Conservation (phyloP, 2,888 invertebrate genomes). For the Tolmerus cingulatus region DNA sequence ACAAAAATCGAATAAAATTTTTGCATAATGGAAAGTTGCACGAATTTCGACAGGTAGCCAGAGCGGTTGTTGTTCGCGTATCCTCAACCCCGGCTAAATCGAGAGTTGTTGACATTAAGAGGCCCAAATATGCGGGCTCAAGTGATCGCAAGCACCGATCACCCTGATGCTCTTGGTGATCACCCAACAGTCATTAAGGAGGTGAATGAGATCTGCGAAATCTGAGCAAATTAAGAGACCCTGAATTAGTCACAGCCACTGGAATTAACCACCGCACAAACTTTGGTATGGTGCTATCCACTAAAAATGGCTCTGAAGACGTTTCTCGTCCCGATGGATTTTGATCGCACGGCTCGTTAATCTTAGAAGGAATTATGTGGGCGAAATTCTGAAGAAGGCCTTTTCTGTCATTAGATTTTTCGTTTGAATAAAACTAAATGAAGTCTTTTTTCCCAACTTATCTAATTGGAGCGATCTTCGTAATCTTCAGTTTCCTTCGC, state of each 20-base stretch:
- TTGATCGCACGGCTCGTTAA: background rate
- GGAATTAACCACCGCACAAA: background rate
- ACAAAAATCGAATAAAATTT: background rate
- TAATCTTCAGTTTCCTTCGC: background rate
- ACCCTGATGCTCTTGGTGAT: background rate
- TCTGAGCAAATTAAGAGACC: background rate
- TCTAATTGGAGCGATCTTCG: background rate
- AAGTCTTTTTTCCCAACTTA: background rate
- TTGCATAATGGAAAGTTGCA: background rate
- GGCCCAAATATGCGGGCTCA: background rate
- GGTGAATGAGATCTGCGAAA: background rate
- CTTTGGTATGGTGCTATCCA: background rate
- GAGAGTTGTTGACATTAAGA: conserved; percentile 19
- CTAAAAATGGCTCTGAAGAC: background rate
- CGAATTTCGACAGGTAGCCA: background rate
- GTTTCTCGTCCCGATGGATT: background rate
- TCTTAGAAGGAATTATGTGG: background rate
- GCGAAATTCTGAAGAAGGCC: background rate
- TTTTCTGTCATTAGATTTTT: background rate
- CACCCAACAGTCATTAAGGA: background rate
- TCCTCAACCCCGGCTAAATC: background rate
- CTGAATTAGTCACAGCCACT: background rate
- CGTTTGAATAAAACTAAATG: background rate
- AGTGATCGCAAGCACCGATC: background rate
- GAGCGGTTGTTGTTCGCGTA: background rate